These are phyloP conservation scores for Acromyrmex echinatior DNA, from an alignment of 1,140 invertebrate genomes.

Conservation along the genomic window DNA sequence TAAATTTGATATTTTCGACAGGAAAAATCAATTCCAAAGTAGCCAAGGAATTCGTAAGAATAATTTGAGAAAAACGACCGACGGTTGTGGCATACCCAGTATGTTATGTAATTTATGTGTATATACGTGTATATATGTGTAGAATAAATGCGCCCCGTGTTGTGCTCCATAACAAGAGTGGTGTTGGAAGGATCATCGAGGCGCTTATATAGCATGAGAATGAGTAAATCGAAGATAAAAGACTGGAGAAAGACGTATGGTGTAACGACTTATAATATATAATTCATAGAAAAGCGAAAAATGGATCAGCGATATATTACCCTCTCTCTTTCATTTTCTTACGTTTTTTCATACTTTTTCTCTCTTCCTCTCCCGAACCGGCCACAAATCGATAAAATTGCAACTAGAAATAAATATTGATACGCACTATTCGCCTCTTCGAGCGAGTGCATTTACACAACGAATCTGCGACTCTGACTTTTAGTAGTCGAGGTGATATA, in stretches of 20 bases:
- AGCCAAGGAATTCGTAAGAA: neutral
- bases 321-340: conserved; percentile 10
- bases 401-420: conserved; percentile 66
- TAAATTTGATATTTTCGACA: neutral
- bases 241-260: conserved; percentile 43
- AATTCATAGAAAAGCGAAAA: conserved; percentile 69
- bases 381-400: conserved; percentile 64
- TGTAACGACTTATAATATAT: conserved; percentile 36
- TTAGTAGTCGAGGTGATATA: neutral
- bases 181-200: conserved; percentile 42
- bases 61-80: neutral
- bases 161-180: conserved; percentile 32
- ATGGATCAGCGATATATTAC: conserved; percentile 65
- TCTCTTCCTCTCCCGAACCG: conserved; percentile 36
- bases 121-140: neutral
- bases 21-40: conserved; percentile 1
- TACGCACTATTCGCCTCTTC: conserved; percentile 31
- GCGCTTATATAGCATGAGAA: conserved; percentile 51
- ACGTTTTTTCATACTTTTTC: conserved; percentile 10
- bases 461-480: neutral
- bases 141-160: conserved; percentile 13
- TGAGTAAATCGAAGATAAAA: conserved; percentile 51
- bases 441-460: conserved; percentile 48
- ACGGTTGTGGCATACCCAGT: neutral
- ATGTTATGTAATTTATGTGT: conserved; percentile 16